Evolutionary conservation across 2,797 vertebrate genomes (phyloP).

Genomic region (Graptemys geographica): DNA sequence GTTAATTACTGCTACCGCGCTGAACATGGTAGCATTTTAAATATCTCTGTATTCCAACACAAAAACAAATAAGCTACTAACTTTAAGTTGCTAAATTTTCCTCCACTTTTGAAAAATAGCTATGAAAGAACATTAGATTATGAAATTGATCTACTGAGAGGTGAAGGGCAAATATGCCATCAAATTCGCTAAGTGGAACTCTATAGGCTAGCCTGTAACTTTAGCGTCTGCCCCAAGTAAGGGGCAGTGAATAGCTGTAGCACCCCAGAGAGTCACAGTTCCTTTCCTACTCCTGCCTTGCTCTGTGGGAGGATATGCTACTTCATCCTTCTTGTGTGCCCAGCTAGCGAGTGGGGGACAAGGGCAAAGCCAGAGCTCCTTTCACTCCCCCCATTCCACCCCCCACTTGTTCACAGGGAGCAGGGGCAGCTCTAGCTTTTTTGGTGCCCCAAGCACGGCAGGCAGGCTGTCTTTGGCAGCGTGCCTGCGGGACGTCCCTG

Average conservation of each 20-base stretch:
- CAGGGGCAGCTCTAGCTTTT: too few species aligned
- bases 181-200: background rate
- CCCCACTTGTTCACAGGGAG: background rate
- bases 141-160: background rate
- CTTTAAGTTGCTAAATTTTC: conserved; percentile 22
- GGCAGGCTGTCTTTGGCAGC: too few species aligned
- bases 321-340: background rate
- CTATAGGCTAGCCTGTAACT: background rate
- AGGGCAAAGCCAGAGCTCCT: background rate
- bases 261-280: background rate
- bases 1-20: conserved; percentile 15
- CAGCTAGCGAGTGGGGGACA: fast-evolving
- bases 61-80: background rate
- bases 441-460: too few species aligned
- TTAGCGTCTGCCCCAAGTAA: background rate
- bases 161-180: background rate
- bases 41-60: background rate
- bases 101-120: background rate
- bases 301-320: background rate
- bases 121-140: background rate
- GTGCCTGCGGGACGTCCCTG: too few species aligned
- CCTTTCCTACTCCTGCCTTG: fast-evolving
- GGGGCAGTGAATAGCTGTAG: fast-evolving
- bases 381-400: background rate
- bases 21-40: conserved; percentile 24